Evolutionary conservation across 2,797 vertebrate genomes (phyloP).

Genomic region (Dendrocincla fuliginosa): DNA sequence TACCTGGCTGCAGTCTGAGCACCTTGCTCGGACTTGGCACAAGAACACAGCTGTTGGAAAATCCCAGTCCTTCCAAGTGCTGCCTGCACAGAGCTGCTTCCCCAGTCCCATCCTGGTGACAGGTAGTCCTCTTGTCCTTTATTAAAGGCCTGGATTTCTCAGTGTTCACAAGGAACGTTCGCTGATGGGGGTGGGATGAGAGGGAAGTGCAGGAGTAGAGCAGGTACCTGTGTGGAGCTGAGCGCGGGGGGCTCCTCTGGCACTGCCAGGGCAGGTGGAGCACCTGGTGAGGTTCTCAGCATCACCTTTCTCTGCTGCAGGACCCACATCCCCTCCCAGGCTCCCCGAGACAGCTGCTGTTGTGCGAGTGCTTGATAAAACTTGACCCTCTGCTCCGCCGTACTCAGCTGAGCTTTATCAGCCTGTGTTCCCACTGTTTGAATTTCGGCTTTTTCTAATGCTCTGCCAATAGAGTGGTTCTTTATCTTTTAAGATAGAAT

Average conservation of each 20-base stretch:
- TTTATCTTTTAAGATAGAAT: neutral
- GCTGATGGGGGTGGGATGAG: neutral
- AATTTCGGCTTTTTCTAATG: conserved; percentile 10
- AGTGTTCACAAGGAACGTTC: neutral
- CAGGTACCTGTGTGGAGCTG: neutral
- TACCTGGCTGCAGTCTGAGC: neutral
- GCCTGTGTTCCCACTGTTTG: neutral
- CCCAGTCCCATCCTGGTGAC: neutral
- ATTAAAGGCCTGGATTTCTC: neutral
- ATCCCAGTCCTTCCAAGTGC: neutral
- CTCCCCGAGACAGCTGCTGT: neutral
- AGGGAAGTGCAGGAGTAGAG: neutral
- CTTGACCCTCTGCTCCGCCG: conserved; percentile 15
- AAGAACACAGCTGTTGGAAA: neutral
- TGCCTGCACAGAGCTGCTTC: neutral
- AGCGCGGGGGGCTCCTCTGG: rapidly evolving
- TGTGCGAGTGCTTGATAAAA: conserved; percentile 29
- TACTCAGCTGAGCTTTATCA: conserved; percentile 1
- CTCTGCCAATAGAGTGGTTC: neutral
- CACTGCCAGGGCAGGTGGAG: neutral
- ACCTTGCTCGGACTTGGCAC: neutral
- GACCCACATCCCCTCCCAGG: neutral
- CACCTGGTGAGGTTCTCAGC: conserved; percentile 27
- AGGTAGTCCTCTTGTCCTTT: neutral
- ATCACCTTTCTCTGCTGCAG: conserved; percentile 19